Conservation (phyloP, 2,113 vertebrate genomes). For the Ploceus nigricollis region DNA sequence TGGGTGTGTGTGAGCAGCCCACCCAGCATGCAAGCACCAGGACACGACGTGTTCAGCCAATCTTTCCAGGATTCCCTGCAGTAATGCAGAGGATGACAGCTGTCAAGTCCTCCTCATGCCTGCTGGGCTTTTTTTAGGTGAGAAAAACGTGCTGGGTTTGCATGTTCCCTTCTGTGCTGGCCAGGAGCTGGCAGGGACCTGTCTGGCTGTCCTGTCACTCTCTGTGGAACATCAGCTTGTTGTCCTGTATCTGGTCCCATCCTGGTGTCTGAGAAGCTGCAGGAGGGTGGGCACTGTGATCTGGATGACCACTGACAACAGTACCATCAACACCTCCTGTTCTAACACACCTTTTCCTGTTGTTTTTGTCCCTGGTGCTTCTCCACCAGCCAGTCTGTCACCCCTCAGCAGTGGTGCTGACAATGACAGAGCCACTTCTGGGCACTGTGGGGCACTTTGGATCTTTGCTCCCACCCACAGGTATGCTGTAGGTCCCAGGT, state of each 20-base stretch:
- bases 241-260: neutral
- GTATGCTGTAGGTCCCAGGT: neutral
- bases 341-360: neutral
- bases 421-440: neutral
- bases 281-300: neutral
- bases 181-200: neutral
- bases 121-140: neutral
- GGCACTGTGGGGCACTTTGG: neutral
- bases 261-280: neutral
- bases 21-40: neutral
- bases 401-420: neutral
- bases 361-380: neutral
- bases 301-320: neutral
- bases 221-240: neutral
- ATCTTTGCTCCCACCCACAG: neutral
- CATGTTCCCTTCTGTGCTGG: neutral
- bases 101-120: neutral
- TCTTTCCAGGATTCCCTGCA: neutral
- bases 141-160: neutral
- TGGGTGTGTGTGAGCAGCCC: neutral
- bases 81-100: neutral
- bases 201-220: neutral
- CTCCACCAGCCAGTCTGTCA: neutral
- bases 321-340: neutral
- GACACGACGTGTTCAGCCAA: neutral